A percentile compares a stretch with the other conserved stretches of the same genome.
Evolutionary conservation across 1,140 invertebrate genomes (phyloP).

Genomic region (Hyles euphorbiae): DNA sequence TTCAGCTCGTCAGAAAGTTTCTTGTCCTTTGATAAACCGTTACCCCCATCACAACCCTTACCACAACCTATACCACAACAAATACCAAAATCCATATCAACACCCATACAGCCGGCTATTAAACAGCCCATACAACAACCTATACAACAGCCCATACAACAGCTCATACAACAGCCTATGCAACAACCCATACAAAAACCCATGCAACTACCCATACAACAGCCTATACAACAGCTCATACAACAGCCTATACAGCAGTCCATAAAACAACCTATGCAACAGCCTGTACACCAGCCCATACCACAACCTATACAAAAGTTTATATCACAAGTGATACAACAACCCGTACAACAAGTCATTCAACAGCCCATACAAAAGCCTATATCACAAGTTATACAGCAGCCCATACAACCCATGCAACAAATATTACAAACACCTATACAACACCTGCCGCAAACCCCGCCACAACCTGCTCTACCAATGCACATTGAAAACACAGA

Average conservation of each 20-base stretch:
- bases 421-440: slow-evolving; percentile 7
- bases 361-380: slow-evolving; percentile 9
- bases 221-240: too few species aligned
- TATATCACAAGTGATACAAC: not conserved
- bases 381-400: slow-evolving; percentile 2
- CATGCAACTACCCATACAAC: slow-evolving; percentile 3
- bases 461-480: slow-evolving; percentile 3
- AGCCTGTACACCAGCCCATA: slow-evolving; percentile 1
- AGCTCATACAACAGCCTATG: slow-evolving; percentile 8
- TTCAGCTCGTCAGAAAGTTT: slow-evolving; percentile 28
- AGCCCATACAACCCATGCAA: slow-evolving; percentile 11
- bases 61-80: slow-evolving; percentile 3
- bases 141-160: slow-evolving; percentile 5
- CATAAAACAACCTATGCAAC: slow-evolving; percentile 8
- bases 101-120: too few species aligned
- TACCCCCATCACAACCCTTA: slow-evolving; percentile 12
- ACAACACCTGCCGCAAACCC: slow-evolving; percentile 11
- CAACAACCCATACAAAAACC: slow-evolving; percentile 10
- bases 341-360: slow-evolving; percentile 6
- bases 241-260: too few species aligned
- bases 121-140: slow-evolving; percentile 9
- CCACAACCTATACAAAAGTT: slow-evolving; percentile 2
- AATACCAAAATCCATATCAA: too few species aligned
- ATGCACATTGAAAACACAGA: slow-evolving; percentile 31
- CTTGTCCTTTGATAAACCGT: slow-evolving; percentile 40